phyloP scores from a whole-genome alignment of 2,888 invertebrate species.

The Drosophila demipolita region DNA sequence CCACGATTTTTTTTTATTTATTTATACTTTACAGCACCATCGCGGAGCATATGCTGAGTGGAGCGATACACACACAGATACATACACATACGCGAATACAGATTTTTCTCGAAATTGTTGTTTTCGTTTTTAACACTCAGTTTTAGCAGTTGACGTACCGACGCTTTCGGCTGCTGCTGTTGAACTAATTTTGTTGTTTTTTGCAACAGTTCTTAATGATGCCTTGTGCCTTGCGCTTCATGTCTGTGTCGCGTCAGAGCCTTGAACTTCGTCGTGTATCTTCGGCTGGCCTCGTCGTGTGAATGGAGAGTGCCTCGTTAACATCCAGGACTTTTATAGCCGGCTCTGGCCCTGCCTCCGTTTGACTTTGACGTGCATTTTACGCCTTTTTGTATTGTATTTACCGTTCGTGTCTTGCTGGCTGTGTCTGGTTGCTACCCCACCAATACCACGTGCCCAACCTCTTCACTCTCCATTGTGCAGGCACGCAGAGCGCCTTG shows the following conservation, averaged over 20 bases:
- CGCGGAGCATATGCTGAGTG: constrained; percentile 50
- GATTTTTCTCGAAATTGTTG: constrained; percentile 41
- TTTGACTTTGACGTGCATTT: constrained; percentile 33
- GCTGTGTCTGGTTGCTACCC: constrained; percentile 13
- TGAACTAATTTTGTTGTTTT: constrained; percentile 64
- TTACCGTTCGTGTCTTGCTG: constrained; percentile 1
- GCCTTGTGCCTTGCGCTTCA: constrained; percentile 26
- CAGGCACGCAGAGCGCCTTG: constrained; percentile 29
- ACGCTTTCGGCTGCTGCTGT: constrained; percentile 62
- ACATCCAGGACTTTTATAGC: constrained; percentile 72
- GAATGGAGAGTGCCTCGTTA: constrained; percentile 65
- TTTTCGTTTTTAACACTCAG: constrained; percentile 44
- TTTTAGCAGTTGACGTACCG: constrained; percentile 39
- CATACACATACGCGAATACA: constrained; percentile 8
- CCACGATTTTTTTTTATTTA: constrained; percentile 67
- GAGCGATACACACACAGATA: constrained; percentile 1
- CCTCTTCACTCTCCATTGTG: not conserved
- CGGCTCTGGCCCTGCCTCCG: constrained; percentile 18
- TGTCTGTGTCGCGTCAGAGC: constrained; percentile 16
- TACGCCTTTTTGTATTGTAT: constrained; percentile 38
- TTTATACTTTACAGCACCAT: constrained; percentile 62
- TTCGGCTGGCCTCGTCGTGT: constrained; percentile 46
- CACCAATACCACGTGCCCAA: not conserved
- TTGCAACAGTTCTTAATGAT: constrained; percentile 43
- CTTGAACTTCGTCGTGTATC: constrained; percentile 42